Conservation (phyloP, 2,888 invertebrate species). For the Chironomus riparius region DNA sequence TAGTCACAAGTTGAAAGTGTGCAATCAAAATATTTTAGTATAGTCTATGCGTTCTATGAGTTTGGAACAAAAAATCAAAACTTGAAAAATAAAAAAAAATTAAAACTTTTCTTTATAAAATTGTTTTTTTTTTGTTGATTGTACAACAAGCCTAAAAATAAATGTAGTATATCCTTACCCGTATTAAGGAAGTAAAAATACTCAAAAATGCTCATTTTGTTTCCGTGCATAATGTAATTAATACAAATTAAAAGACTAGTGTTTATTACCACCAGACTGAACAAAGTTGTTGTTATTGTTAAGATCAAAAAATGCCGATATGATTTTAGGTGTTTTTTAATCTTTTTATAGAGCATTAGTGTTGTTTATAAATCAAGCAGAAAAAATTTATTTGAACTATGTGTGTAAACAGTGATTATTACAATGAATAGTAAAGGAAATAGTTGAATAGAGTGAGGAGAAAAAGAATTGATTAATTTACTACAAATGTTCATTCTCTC, state of each 20-base stretch:
- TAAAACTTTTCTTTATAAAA: too few relatives aligned
- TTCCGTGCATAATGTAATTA: neutral
- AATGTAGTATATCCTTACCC: neutral
- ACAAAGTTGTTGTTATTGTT: neutral
- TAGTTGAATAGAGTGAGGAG: neutral
- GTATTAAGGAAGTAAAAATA: neutral
- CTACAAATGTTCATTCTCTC: neutral
- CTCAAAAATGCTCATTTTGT: neutral
- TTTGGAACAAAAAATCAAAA: too few relatives aligned
- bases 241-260: neutral
- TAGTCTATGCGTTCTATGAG: too few relatives aligned
- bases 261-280: neutral
- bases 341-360: neutral
- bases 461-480: slow-evolving; percentile 1
- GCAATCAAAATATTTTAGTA: too few relatives aligned
- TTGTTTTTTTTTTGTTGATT: neutral
- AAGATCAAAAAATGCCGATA: neutral
- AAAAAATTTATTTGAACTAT: neutral
- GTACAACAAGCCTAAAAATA: neutral
- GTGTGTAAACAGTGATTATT: neutral
- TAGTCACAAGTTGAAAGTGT: too few relatives aligned
- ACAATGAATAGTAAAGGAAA: too few relatives aligned
- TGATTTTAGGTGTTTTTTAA: neutral
- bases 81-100: too few relatives aligned
- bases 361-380: neutral